Conservation (phyloP, 2,888 invertebrate genomes). For the Biston betularia region DNA sequence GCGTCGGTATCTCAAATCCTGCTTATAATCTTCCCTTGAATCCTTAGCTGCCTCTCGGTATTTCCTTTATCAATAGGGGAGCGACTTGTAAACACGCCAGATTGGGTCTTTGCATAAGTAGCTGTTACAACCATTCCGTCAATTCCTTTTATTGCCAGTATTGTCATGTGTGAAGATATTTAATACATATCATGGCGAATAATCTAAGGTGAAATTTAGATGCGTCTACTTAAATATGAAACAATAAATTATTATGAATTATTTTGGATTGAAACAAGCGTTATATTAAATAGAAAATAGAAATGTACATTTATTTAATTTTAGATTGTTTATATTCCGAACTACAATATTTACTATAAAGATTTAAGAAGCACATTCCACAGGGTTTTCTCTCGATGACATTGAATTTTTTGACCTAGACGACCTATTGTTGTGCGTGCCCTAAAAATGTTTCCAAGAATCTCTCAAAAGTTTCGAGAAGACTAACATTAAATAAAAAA, state of each 20-base stretch:
- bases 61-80: conserved; percentile 36
- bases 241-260: no score
- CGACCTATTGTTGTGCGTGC: conserved; percentile 23
- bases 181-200: neutral
- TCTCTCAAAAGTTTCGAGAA: neutral
- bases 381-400: conserved; percentile 35
- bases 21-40: conserved; percentile 30
- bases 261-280: no score
- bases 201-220: no score
- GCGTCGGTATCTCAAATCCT: conserved; percentile 25
- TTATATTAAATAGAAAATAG: no score
- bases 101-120: conserved; percentile 37
- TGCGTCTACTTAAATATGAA: no score
- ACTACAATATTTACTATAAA: conserved; percentile 39
- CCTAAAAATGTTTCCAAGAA: neutral
- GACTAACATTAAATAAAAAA: neutral
- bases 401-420: conserved; percentile 36
- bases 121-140: conserved; percentile 29
- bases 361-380: conserved; percentile 36
- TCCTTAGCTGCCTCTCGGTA: conserved; percentile 24
- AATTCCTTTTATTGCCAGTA: conserved; percentile 34
- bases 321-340: conserved; percentile 37
- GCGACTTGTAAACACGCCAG: conserved; percentile 33
- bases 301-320: neutral
- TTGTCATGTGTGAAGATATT: conserved; percentile 12